These are phyloP conservation scores for Garrulus glandarius DNA, from an alignment of 2,797 vertebrate genomes.

Conservation along the genomic window DNA sequence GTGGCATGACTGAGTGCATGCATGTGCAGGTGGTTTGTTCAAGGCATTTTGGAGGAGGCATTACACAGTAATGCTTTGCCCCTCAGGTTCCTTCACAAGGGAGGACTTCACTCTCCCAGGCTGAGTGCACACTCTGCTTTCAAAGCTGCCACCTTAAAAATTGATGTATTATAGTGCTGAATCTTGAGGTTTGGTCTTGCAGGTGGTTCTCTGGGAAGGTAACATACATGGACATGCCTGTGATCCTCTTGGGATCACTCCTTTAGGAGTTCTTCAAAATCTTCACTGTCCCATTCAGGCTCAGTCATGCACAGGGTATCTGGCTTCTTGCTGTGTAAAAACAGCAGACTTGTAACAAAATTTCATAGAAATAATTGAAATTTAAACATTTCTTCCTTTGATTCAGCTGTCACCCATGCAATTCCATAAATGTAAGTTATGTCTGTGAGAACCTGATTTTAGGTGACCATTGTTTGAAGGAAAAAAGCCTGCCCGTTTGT, in stretches of 20 bases:
- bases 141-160: background rate
- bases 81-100: too few relatives aligned
- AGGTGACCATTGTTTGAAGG: background rate
- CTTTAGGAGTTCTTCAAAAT: background rate
- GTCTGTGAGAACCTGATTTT: background rate
- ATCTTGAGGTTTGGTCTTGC: background rate
- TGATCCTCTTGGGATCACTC: background rate
- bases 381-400: background rate
- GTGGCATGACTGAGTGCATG: background rate
- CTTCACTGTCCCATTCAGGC: background rate
- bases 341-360: background rate
- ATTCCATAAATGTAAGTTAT: background rate
- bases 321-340: background rate
- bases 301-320: accelerated
- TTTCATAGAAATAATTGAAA: background rate
- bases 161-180: background rate
- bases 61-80: background rate
- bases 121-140: background rate
- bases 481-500: background rate
- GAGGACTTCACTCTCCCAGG: background rate
- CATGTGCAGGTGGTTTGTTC: background rate
- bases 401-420: background rate
- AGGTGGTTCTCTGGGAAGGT: background rate
- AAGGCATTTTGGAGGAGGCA: background rate
- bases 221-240: accelerated